Conservation (phyloP, 2,797 vertebrate species). For the Lepidocolaptes lacrymiger region DNA sequence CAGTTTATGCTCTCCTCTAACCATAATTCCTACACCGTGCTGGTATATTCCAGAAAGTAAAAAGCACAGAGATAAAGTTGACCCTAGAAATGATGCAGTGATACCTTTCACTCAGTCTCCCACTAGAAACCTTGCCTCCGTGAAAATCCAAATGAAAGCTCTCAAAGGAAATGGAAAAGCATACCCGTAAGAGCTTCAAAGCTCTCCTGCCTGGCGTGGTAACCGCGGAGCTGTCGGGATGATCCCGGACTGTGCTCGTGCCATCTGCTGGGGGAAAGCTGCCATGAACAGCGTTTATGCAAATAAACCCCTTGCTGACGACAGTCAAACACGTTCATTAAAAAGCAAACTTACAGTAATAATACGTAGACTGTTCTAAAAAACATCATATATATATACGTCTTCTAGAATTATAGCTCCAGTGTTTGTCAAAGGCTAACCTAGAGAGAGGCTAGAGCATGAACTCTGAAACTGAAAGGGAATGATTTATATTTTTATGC, state of each 20-base stretch:
- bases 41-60: not conserved
- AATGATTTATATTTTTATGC: not conserved
- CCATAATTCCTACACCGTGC: not conserved
- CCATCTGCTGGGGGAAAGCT: constrained; percentile 41
- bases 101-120: not conserved
- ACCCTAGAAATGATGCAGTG: not conserved
- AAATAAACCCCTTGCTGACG: not conserved
- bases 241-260: not conserved
- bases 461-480: not conserved
- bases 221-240: not conserved
- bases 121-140: not conserved
- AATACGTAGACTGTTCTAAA: not conserved
- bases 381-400: not conserved
- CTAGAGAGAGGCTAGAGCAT: not conserved
- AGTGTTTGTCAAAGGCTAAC: not conserved
- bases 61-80: not conserved
- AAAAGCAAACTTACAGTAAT: not conserved
- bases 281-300: rapidly evolving
- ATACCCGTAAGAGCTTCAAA: no score
- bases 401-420: not conserved
- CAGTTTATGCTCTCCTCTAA: not conserved
- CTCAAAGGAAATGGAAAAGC: not conserved
- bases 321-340: not conserved
- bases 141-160: not conserved
- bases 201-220: not conserved